Base-by-base conservation (phyloP, 2,797 vertebrate species). In the Mus minutoides region DNA sequence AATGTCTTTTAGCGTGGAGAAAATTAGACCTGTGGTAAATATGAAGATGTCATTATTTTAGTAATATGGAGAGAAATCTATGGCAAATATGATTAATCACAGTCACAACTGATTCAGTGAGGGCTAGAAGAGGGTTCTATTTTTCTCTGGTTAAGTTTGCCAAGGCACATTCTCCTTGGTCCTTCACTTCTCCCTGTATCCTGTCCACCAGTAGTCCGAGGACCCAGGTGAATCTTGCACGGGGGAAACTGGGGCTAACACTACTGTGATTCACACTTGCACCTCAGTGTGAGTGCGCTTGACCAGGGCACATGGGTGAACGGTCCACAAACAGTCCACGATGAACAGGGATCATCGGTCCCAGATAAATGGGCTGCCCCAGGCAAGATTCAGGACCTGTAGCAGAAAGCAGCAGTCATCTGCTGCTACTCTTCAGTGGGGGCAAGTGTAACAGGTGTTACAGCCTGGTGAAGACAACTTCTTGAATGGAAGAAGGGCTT, bases 161-260 rank as follows among this genome's bases (percentile, higher is more conserved):
- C 94, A 91, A 96, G 95, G 89, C 94, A 91, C 88, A 46, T 92
- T 94, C 52, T 94, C 90, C 96, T 93, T 69, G 26, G 92, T 89
- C 71, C 58, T 91, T 69, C 46, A 17, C 3, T 1, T 58, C 86
- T 95, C 52, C 76, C 69, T 90, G 67, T 60, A 79, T 86, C 40
- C 56, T n/a, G 52, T 49, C 56, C 29, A 29, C 62, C 49, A 67
- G 92, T 90, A 75, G 21, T 83, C 49, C 54, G 62, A 88, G 85
- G 75, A 43, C 49, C 34, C 56, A 56, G 75, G 29, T 78, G 52
- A 93, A 24, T 82, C 67, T 82, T 58, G 43, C 78, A 62, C 34
- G 83, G 88, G 54, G 54, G 60, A 87, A 90, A 29, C 85, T 80
- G 82, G 88, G 82, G 67, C 58, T 85, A 82, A 60, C 82, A 49